These are phyloP conservation scores for Xiphias gladius DNA, from an alignment of 2,113 vertebrate genomes.

Conservation along the genomic window DNA sequence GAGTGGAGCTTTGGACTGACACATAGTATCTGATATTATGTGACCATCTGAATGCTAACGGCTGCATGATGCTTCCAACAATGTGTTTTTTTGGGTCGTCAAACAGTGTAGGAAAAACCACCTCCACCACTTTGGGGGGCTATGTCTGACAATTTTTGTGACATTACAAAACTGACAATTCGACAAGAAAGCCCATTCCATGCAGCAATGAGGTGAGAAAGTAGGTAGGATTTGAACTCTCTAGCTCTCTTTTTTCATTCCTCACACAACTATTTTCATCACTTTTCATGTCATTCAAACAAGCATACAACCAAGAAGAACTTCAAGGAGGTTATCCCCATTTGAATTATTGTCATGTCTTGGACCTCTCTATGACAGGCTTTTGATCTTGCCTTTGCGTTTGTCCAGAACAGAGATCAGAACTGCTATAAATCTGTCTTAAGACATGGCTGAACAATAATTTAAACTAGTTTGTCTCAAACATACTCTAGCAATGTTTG, in stretches of 20 bases:
- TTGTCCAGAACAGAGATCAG: neutral
- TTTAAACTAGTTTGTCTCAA: conserved; percentile 1
- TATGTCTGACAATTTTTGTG: neutral
- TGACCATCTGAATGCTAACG: neutral
- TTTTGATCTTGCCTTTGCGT: neutral
- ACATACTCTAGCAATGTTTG: neutral
- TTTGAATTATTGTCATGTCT: neutral
- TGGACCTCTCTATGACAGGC: neutral
- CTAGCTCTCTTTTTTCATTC: neutral
- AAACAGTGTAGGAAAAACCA: neutral
- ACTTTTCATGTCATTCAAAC: conserved; percentile 11
- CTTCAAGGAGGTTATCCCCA: neutral
- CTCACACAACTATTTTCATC: neutral
- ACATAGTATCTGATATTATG: neutral
- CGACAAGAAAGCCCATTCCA: conserved; percentile 1
- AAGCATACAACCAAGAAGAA: neutral
- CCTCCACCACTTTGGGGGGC: neutral
- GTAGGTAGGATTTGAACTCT: neutral
- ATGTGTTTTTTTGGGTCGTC: neutral
- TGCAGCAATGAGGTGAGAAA: neutral
- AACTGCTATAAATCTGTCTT: neutral
- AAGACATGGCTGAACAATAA: neutral
- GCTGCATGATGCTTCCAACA: neutral
- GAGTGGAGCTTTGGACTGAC: neutral
- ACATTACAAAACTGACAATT: conserved; percentile 5